Conservation (phyloP, 2,888 invertebrate genomes). For the Oligia latruncula region DNA sequence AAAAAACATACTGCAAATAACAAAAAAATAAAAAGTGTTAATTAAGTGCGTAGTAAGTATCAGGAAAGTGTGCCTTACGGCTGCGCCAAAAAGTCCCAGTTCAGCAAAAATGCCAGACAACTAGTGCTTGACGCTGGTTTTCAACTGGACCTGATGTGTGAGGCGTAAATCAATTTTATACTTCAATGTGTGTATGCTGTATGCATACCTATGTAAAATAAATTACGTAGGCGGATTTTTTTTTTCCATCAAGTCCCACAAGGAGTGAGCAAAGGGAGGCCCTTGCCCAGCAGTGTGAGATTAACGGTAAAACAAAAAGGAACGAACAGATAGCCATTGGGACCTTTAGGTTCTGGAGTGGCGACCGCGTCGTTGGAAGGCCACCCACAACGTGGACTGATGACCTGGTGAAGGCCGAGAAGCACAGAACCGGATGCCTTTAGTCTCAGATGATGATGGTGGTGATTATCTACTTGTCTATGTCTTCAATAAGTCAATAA, state of each 20-base stretch:
- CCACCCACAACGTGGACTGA: background rate
- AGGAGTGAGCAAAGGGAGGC: no score
- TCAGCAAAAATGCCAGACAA: background rate
- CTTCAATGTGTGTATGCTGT: background rate
- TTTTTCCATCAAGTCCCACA: no score
- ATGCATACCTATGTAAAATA: background rate
- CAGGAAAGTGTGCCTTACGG: background rate
- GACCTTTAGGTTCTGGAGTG: no score
- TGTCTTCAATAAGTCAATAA: background rate
- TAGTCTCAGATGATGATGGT: background rate
- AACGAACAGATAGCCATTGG: no score
- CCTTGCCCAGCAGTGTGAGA: no score
- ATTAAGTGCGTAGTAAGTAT: no score
- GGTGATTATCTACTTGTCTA: background rate
- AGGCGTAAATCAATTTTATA: no score
- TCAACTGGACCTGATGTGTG: background rate
- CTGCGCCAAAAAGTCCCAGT: background rate
- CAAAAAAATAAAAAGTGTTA: no score
- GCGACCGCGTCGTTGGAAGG: background rate
- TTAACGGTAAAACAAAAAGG: no score
- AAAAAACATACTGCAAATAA: background rate
- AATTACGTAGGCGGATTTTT: no score
- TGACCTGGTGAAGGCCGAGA: background rate
- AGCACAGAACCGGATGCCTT: background rate
- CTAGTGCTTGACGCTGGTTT: background rate